Evolutionary conservation across 2,797 vertebrate genomes (phyloP).

Genomic region (Acipenser ruthenus): DNA sequence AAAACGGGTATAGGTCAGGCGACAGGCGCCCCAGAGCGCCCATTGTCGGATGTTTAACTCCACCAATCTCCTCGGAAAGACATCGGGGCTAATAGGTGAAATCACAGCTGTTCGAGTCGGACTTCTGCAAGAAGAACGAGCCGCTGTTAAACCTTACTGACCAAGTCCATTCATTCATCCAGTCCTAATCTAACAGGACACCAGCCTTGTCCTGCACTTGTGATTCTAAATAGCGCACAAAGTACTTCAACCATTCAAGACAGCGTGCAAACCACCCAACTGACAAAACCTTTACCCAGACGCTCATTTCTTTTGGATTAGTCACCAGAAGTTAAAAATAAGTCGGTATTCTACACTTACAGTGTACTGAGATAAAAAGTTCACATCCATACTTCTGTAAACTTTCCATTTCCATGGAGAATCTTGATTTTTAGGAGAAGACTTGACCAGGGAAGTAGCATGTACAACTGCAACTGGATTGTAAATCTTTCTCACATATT

Average conservation of each 20-base stretch:
- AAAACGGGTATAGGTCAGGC: conserved; percentile 75
- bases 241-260: conserved; percentile 6
- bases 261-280: conserved; percentile 9
- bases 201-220: conserved; percentile 20
- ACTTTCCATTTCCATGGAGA: conserved; percentile 44
- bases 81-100: conserved; percentile 85
- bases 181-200: conserved; percentile 37
- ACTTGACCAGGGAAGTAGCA: conserved; percentile 56
- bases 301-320: conserved; percentile 17
- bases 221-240: conserved; percentile 14
- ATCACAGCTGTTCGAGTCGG: conserved; percentile 65
- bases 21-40: conserved; percentile 67
- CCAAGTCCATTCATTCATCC: conserved; percentile 30
- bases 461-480: conserved; percentile 54
- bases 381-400: conserved; percentile 46
- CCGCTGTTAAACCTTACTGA: conserved; percentile 30
- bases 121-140: conserved; percentile 41
- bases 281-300: conserved; percentile 16
- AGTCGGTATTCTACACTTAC: conserved; percentile 34
- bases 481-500: conserved; percentile 49
- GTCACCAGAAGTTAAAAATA: conserved; percentile 22
- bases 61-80: conserved; percentile 73
- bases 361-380: conserved; percentile 44
- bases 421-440: conserved; percentile 48
- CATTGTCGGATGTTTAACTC: conserved; percentile 83